Evolutionary conservation across 2,888 invertebrate species (phyloP).

Genomic region (Sminthurinus aureus): DNA sequence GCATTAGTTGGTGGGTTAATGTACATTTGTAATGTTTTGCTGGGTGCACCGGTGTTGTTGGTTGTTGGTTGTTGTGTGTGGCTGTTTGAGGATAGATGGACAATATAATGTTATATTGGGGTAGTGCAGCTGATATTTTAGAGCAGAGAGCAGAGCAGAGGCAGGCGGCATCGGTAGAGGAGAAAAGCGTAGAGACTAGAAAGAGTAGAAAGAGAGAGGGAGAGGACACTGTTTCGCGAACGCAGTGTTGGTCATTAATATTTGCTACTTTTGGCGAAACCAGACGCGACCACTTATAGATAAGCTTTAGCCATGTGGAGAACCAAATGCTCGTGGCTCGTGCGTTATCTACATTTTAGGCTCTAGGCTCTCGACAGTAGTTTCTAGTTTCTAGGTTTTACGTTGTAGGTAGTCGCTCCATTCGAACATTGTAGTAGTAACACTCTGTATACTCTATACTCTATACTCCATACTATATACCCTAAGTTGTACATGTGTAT

Average conservation of each 20-base stretch:
- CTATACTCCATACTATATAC: neutral
- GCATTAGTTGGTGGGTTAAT: neutral
- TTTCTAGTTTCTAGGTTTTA: too few species aligned
- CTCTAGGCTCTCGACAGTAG: too few species aligned
- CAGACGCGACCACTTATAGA: conserved; percentile 53
- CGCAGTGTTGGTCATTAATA: conserved; percentile 53
- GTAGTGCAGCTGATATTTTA: neutral
- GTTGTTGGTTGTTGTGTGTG: neutral
- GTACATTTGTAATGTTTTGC: neutral
- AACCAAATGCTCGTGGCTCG: conserved; percentile 9
- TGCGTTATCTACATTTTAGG: neutral
- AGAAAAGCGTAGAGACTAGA: neutral
- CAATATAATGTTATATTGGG: neutral
- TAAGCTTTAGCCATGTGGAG: conserved; percentile 23
- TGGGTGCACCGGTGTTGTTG: neutral
- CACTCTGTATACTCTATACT: neutral
- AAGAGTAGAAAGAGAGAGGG: neutral
- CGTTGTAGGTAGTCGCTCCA: too few species aligned
- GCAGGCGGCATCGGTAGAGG: neutral
- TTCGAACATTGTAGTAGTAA: neutral
- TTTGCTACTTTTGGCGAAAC: conserved; percentile 52
- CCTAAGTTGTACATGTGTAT: neutral
- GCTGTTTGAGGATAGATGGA: neutral
- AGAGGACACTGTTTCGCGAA: conserved; percentile 21
- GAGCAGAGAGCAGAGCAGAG: neutral